A percentile compares a stretch with the other conserved stretches of the same genome.
phyloP scores from a whole-genome alignment of 2,113 vertebrate genomes.

The Phoxinus phoxinus region DNA sequence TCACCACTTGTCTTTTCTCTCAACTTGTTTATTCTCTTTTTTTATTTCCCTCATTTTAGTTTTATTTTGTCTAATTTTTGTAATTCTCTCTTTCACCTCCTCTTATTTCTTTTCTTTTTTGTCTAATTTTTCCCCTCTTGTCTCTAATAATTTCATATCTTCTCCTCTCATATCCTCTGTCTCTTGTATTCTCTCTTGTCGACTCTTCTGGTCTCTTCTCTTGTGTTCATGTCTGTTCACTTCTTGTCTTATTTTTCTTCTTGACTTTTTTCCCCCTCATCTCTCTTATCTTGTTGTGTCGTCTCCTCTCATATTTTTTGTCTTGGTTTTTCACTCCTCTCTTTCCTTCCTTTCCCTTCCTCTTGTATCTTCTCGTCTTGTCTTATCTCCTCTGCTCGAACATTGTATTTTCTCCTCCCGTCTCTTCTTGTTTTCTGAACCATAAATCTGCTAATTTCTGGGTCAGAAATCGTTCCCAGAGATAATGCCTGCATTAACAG shows the following conservation, averaged over 20 bases:
- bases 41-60: background rate
- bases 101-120: too few species aligned
- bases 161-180: background rate
- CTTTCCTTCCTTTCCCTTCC: background rate
- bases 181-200: background rate
- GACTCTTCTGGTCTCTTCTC: background rate
- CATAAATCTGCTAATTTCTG: background rate
- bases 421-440: background rate
- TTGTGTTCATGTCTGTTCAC: background rate
- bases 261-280: background rate
- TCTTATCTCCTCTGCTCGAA: background rate
- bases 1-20: background rate
- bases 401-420: background rate
- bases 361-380: background rate
- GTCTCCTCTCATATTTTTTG: background rate
- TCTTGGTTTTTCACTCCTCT: background rate
- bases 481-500: background rate
- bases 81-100: too few species aligned
- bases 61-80: background rate
- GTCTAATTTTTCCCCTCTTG: background rate
- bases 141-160: background rate
- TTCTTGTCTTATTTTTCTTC: background rate
- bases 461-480: background rate
- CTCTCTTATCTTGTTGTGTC: background rate
- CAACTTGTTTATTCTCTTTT: background rate